These are phyloP conservation scores for Pseudorasbora parva DNA, from an alignment of 2,113 vertebrate species.

Conservation along the genomic window DNA sequence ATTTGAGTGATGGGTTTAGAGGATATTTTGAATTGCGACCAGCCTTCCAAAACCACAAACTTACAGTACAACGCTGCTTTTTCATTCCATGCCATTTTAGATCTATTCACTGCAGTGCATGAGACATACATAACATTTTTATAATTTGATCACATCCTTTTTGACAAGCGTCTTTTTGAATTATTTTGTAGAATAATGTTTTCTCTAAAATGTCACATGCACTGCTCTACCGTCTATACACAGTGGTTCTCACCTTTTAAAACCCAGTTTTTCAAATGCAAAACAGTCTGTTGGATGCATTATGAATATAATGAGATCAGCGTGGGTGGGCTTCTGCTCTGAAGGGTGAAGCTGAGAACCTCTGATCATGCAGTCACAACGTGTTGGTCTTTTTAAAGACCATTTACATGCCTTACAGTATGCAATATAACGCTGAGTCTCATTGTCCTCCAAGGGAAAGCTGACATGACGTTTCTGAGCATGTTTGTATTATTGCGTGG, in stretches of 20 bases:
- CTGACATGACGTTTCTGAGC: constrained; percentile 24
- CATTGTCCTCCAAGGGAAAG: background rate
- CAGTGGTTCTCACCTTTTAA: constrained; percentile 65
- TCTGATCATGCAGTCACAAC: constrained; percentile 15
- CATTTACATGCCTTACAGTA: background rate
- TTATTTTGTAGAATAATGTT: background rate
- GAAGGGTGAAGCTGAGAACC: constrained; percentile 51
- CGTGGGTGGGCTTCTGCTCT: background rate
- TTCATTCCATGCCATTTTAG: constrained; percentile 63
- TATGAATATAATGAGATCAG: background rate
- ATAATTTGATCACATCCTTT: background rate
- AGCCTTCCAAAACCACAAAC: constrained; percentile 41
- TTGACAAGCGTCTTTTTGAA: background rate
- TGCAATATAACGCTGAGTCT: background rate
- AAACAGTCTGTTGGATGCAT: background rate
- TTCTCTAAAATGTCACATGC: constrained; percentile 60
- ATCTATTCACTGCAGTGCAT: constrained; percentile 50
- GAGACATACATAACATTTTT: background rate
- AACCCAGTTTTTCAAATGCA: constrained; percentile 16
- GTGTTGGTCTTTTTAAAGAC: background rate
- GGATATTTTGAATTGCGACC: constrained; percentile 21
- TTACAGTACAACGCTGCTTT: constrained; percentile 47
- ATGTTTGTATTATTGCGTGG: constrained; percentile 34
- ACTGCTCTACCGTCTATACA: constrained; percentile 48
- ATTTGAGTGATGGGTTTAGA: constrained; percentile 50